Evolutionary conservation across 2,888 invertebrate species (phyloP).

Genomic region (Cheilosia variabilis): DNA sequence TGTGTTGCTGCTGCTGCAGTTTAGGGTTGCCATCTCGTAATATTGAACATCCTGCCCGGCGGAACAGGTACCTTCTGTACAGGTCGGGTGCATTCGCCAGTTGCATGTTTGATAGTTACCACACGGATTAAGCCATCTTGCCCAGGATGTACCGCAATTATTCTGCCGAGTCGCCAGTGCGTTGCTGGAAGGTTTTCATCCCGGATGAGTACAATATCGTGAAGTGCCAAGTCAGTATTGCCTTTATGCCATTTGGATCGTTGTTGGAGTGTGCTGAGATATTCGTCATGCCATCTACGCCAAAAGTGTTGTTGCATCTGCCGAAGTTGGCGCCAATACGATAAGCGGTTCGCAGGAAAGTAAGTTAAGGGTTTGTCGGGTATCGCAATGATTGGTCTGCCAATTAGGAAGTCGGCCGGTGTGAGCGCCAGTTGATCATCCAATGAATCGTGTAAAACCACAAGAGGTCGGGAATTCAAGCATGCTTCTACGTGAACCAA

Average conservation of each 20-base stretch:
- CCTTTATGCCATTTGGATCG: conserved; percentile 14
- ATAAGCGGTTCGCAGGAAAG: conserved; percentile 9
- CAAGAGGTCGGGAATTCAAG: conserved; percentile 16
- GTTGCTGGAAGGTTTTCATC: conserved; percentile 6
- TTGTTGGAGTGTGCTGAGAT: conserved; percentile 6
- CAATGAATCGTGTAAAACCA: conserved; percentile 11
- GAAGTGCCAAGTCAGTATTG: not conserved
- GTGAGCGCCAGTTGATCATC: conserved; percentile 13
- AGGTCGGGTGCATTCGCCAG: conserved; percentile 20
- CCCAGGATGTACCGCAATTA: conserved; percentile 9
- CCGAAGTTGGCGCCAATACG: conserved; percentile 12
- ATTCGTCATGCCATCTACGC: conserved; percentile 11
- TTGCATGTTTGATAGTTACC: conserved; percentile 7
- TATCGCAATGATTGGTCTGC: conserved; percentile 16
- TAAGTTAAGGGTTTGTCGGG: conserved; percentile 21
- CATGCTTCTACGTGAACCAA: conserved; percentile 18
- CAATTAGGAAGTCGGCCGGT: conserved; percentile 11
- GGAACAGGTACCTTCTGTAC: conserved; percentile 12
- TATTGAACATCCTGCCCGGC: conserved; percentile 9
- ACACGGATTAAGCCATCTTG: conserved; percentile 25
- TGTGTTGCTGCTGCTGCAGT: too few relatives aligned
- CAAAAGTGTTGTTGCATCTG: conserved; percentile 26
- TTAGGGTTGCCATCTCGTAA: too few relatives aligned
- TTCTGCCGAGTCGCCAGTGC: conserved; percentile 13
- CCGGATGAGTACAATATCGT: conserved; percentile 3